A percentile compares a stretch with the other conserved stretches of the same genome.
phyloP scores from a whole-genome alignment of 2,888 invertebrate species.

The Amphipyra berbera region DNA sequence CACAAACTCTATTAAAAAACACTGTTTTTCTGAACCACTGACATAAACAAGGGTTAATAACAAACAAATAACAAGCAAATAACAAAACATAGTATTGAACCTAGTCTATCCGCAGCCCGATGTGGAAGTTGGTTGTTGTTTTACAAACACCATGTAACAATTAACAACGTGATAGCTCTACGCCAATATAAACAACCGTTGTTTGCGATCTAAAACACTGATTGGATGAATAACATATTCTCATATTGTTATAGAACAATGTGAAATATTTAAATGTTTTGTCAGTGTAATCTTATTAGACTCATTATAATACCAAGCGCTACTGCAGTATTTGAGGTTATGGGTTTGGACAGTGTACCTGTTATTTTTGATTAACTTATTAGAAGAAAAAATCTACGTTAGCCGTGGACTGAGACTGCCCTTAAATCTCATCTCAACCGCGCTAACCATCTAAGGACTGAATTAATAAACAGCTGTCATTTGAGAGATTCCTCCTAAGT shows the following conservation, averaged over 20 bases:
- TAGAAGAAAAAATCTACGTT: too few relatives aligned
- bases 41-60: neutral
- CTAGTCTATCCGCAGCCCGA: neutral
- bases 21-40: neutral
- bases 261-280: neutral
- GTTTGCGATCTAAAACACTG: conserved; percentile 25
- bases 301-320: too few relatives aligned
- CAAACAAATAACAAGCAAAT: too few relatives aligned
- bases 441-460: too few relatives aligned
- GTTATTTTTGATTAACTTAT: too few relatives aligned
- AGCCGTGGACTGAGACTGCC: too few relatives aligned
- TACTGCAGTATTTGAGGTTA: too few relatives aligned
- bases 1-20: too few relatives aligned
- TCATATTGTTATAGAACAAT: neutral
- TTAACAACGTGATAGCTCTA: conserved; percentile 24
- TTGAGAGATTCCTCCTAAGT: too few relatives aligned
- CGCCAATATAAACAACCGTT: conserved; percentile 24
- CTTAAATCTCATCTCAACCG: too few relatives aligned
- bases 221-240: conserved; percentile 16
- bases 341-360: too few relatives aligned
- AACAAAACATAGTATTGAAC: conserved; percentile 2
- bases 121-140: conserved; percentile 29
- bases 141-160: conserved; percentile 34
- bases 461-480: too few relatives aligned
- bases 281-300: neutral